Evolutionary conservation across 2,797 vertebrate genomes (phyloP), one percentile per base, ranked within the genome.

Genomic region (Scomberomorus guttatus): DNA sequence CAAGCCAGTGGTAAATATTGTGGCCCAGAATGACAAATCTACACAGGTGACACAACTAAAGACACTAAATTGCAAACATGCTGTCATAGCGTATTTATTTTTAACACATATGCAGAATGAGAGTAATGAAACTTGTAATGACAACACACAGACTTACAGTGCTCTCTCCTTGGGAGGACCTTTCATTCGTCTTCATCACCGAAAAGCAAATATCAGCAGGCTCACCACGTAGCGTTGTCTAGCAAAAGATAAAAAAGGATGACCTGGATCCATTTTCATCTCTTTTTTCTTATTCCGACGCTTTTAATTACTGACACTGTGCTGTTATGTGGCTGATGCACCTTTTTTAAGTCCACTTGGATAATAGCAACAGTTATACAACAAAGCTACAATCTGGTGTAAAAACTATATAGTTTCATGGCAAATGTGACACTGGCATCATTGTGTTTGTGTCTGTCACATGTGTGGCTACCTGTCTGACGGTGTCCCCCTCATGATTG

Each of bases 401-500:
- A 5, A 29, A 22, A 58, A 44, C 24, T 51, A 4, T 25, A 10
- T 9, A 67, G 55, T 44, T 60, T 44, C 17, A 27, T 58, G 6
- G 6, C 4, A 5, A 15, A 48, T 6, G 14, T n/a, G 20, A 51
- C 7, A 34, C 13, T 25, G 20, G 44, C 5, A 34, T 9, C 25
- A 18, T 46, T 39, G 9, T 46, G 25, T 22, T 46, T 39, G 6
- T 46, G 25, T 22, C 10, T 48, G 32, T 59, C 1, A 4, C 42
- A 34, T 44, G 44, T 39, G 10, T 50, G 18, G 6, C 6, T 80
- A 99, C 98, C 97, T 98, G 97, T 95, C 96, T 95, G 90, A 99
- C 89, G 0, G 98, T 99, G 93, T 99, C 98, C 4, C 98, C 98
- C 87, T 99, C 98, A 17, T 97, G 96, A 93, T 97, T 99, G 93